Conservation (phyloP, 2,113 vertebrate species). For the Xenotilapia caudafasciata region DNA sequence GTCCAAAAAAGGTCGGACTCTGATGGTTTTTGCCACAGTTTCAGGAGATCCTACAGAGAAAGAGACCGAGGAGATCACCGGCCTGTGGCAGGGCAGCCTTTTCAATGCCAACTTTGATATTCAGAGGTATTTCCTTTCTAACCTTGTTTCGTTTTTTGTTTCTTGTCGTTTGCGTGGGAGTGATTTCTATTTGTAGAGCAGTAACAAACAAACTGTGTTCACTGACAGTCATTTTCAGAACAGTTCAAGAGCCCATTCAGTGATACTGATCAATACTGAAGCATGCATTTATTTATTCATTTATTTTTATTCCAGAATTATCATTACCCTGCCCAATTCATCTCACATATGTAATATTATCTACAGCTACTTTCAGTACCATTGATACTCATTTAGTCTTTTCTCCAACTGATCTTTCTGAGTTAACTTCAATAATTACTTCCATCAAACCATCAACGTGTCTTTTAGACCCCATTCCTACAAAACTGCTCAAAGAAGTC, state of each 20-base stretch:
- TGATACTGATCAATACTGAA: background rate
- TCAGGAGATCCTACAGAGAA: conserved; percentile 89
- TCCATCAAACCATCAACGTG: background rate
- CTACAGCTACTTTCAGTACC: fast-evolving
- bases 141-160: background rate
- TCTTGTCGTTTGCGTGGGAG: fast-evolving
- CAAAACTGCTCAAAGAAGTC: background rate
- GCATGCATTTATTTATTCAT: background rate
- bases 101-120: conserved; percentile 96
- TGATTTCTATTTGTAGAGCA: background rate
- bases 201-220: background rate
- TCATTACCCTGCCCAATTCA: background rate
- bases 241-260: background rate
- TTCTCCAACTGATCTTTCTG: fast-evolving
- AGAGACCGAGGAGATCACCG: conserved; percentile 90
- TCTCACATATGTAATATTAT: fast-evolving
- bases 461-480: background rate
- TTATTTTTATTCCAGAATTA: background rate
- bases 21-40: conserved; percentile 95
- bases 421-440: background rate
- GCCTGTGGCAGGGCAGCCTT: conserved; percentile 94
- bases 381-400: fast-evolving
- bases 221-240: background rate
- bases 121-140: conserved; percentile 77
- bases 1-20: conserved; percentile 92